A percentile compares a stretch with the other conserved stretches of the same genome.
Evolutionary conservation across 2,113 vertebrate genomes (phyloP).

Genomic region (Diglossa brunneiventris): DNA sequence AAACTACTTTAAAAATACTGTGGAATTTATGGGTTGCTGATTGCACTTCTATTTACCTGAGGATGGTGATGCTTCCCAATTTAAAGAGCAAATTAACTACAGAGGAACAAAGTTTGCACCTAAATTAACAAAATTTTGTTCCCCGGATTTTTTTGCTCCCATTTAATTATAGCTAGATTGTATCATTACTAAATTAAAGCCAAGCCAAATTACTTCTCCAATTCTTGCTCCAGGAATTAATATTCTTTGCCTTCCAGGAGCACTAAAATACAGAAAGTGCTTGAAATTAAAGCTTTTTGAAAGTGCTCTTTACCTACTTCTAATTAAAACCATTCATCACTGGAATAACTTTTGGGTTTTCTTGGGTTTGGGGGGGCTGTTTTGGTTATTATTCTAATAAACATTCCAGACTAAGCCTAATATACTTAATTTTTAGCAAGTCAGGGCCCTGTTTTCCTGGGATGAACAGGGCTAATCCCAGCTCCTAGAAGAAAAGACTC

Average conservation of each 20-base stretch:
- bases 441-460: background rate
- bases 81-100: background rate
- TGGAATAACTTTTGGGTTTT: background rate
- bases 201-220: constrained; percentile 40
- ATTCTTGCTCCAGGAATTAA: constrained; percentile 45
- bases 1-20: background rate
- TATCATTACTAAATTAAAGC: constrained; percentile 60
- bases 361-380: background rate
- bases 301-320: constrained; percentile 16
- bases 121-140: constrained; percentile 16
- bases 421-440: background rate
- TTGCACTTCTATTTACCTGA: background rate
- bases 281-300: constrained; percentile 32
- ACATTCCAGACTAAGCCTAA: background rate
- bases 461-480: background rate
- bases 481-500: too few relatives aligned
- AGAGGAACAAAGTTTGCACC: background rate
- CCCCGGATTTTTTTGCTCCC: background rate
- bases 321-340: constrained; percentile 69
- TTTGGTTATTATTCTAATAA: background rate
- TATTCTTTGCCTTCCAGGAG: constrained; percentile 42
- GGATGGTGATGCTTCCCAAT: background rate
- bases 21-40: background rate
- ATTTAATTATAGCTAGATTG: constrained; percentile 61
- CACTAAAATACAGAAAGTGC: constrained; percentile 40